A percentile compares a stretch with the other conserved stretches of the same genome.
Conservation (phyloP, 2,113 vertebrate genomes). For the Arvicanthis niloticus region DNA sequence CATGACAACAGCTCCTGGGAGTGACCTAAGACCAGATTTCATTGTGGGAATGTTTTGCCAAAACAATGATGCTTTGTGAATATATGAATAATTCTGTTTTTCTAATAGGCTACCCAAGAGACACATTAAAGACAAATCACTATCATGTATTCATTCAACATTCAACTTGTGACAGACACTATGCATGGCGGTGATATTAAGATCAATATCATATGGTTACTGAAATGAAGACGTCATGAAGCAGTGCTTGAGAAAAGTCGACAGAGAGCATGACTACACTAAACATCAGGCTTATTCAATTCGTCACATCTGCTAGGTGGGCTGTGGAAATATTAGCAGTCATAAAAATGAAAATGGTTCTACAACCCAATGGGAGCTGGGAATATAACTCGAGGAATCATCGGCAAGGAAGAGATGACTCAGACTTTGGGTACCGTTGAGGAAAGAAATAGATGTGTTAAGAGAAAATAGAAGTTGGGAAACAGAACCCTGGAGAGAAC, state of each 20-base stretch:
- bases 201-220: not conserved
- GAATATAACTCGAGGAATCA: not conserved
- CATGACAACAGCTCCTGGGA: not conserved
- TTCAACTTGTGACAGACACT: not conserved
- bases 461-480: not conserved
- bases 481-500: not conserved
- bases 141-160: not conserved
- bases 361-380: not conserved
- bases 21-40: not conserved
- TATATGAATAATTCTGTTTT: not conserved
- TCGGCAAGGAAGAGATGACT: not conserved
- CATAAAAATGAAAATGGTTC: not conserved
- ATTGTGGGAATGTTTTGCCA: not conserved
- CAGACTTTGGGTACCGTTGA: not conserved
- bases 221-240: not conserved
- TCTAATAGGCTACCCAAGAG: not conserved
- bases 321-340: not conserved
- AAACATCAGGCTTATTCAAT: not conserved
- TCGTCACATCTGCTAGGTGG: not conserved
- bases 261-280: not conserved
- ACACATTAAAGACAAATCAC: not conserved
- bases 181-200: not conserved
- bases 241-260: not conserved
- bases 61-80: not conserved
- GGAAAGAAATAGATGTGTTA: not conserved